Evolutionary conservation across 2,797 vertebrate species (phyloP).

Genomic region (Sebastes minor): DNA sequence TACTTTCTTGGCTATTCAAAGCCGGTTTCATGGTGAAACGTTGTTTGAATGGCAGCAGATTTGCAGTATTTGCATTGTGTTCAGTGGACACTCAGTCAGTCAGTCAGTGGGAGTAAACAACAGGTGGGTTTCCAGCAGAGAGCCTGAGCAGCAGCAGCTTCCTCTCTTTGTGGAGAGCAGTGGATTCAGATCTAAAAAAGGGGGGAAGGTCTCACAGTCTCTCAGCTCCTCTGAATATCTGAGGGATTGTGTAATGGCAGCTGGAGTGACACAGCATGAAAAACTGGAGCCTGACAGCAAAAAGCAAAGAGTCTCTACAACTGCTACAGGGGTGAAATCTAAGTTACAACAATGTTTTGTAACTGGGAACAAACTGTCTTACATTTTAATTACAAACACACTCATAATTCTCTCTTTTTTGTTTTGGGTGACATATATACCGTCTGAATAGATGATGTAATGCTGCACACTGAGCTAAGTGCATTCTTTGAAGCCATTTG

Average conservation of each 20-base stretch:
- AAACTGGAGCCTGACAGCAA: constrained; percentile 19
- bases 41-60: not conserved
- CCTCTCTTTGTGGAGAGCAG: constrained; percentile 54
- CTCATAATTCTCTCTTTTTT: not conserved
- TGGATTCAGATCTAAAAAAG: not conserved
- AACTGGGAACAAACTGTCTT: not conserved
- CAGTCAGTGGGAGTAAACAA: constrained; percentile 17
- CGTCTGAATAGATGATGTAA: not conserved
- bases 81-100: not conserved
- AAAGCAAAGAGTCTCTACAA: constrained; percentile 10
- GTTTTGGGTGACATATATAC: not conserved
- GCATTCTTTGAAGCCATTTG: not conserved
- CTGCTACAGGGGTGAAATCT: not conserved
- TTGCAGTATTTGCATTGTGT: not conserved
- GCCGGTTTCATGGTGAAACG: not conserved
- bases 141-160: constrained; percentile 27
- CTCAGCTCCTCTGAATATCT: constrained; percentile 52
- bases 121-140: constrained; percentile 50
- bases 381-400: not conserved
- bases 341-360: not conserved
- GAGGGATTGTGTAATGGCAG: constrained; percentile 64
- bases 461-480: not conserved
- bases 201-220: constrained; percentile 9
- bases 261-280: constrained; percentile 50
- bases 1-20: not conserved